Evolutionary conservation across 2,113 vertebrate species (phyloP).

Genomic region (Prietella phreatophila): DNA sequence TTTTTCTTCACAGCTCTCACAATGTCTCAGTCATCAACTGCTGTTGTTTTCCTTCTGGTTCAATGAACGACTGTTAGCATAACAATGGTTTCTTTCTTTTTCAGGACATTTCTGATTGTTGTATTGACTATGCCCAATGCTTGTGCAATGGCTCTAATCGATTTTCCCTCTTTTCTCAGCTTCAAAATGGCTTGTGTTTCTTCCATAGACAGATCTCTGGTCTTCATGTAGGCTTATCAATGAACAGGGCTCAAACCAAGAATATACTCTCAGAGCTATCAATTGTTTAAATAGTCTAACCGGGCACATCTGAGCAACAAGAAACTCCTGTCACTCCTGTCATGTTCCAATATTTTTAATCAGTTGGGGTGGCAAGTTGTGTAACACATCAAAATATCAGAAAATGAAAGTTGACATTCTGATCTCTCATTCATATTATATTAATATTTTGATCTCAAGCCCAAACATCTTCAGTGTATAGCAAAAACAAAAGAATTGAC

Average conservation of each 20-base stretch:
- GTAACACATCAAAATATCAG: background rate
- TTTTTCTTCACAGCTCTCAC: too few relatives aligned
- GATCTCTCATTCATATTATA: background rate
- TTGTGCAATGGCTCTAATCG: background rate
- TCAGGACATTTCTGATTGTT: too few relatives aligned
- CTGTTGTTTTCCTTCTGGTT: background rate
- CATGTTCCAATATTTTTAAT: background rate
- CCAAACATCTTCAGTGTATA: background rate
- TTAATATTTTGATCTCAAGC: background rate
- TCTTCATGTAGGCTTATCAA: background rate
- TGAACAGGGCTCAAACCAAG: background rate
- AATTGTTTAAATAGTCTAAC: background rate
- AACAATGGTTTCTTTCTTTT: too few relatives aligned
- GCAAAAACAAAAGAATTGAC: background rate
- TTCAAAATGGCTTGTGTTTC: background rate
- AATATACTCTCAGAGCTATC: background rate
- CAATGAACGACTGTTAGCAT: too few relatives aligned
- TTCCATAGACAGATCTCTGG: background rate
- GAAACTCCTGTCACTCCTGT: background rate
- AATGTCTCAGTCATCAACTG: background rate
- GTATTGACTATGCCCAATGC: background rate
- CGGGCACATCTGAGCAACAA: background rate
- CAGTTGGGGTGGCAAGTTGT: background rate
- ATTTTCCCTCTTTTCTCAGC: background rate
- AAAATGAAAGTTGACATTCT: background rate